Base-by-base conservation (phyloP, 2,888 invertebrate genomes). In the Acronicta alni region DNA sequence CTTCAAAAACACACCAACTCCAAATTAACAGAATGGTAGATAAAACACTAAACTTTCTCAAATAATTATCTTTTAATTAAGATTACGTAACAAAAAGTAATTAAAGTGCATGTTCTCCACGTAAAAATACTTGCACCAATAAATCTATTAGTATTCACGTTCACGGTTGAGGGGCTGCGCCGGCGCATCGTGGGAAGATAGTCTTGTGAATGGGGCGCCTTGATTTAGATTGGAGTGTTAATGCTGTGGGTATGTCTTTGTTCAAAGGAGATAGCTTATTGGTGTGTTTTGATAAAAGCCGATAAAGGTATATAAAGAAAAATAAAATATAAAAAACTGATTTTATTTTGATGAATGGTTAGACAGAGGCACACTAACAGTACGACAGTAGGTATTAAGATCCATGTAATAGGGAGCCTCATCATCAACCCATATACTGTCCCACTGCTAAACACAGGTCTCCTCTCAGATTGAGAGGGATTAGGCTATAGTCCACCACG, bases 141-240 rank as follows among this genome's bases (percentile, higher is more conserved):
- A 67, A 67, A 64, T 67, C 17, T 67, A 60, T 60, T 45, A 51
- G 42, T 53, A 65, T 65, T 59, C 54, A 51, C 17, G 54, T 67
- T 77, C 65, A 71, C 51, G 77, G 74, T 75, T 76, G 68, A 67
- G 56, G 10, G 46, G 49, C 1, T 39, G 52, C 44, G 46, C 42
- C n/a, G 9, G 5, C 15, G 32, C 51, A 39, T 42, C 79, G 77
- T 82, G 82, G 72, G 82, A 82, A 80, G 74, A 77, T 78, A 15
- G 38, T 78, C 78, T 55, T 17, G 55, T 75, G 75, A 74, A 75
- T 74, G 67, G 56, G 64, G 57, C 72, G 67, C 60, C 59, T 47
- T 55, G 35, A 56, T 59, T 58, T 43, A 18, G 42, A 62, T 57
- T 47, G 20, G 39, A 63, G 67, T 69, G 47, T 46, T 48, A 38